Conservation (phyloP, 2,113 vertebrate genomes). For the Ceyx cyanopectus region DNA sequence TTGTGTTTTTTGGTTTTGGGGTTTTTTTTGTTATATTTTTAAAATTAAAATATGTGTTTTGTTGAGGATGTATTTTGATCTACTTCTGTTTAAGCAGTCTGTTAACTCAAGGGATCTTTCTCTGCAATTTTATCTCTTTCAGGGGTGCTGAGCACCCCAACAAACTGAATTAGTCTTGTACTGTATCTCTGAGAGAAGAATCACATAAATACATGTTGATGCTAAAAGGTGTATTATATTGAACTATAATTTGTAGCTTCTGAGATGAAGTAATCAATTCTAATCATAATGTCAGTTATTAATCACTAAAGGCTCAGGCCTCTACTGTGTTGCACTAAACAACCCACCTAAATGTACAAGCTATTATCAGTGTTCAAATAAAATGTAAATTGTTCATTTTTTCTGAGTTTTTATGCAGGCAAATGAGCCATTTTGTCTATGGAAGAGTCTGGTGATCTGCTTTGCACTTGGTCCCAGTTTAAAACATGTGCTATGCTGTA, state of each 20-base stretch:
- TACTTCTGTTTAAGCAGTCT: background rate
- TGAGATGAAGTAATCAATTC: background rate
- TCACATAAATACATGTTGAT: background rate
- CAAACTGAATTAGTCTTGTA: background rate
- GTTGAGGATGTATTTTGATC: too few relatives aligned
- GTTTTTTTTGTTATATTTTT: background rate
- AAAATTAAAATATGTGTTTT: too few relatives aligned
- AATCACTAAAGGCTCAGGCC: background rate
- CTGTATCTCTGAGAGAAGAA: background rate
- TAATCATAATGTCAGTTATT: background rate
- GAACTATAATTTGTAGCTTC: slow-evolving; percentile 1
- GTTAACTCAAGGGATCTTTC: background rate
- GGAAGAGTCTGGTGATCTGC: background rate
- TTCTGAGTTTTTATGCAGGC: background rate
- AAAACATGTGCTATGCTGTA: background rate
- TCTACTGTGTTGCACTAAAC: background rate
- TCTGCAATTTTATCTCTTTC: background rate
- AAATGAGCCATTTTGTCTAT: background rate
- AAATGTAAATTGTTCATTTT: background rate
- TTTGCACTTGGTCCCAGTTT: background rate
- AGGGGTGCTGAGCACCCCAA: background rate
- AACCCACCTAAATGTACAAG: background rate
- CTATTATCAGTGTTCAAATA: background rate
- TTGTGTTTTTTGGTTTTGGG: too few relatives aligned
- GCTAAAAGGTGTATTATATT: background rate